Conservation (phyloP, 2,888 invertebrate genomes). For the Meliscaeva auricollis region DNA sequence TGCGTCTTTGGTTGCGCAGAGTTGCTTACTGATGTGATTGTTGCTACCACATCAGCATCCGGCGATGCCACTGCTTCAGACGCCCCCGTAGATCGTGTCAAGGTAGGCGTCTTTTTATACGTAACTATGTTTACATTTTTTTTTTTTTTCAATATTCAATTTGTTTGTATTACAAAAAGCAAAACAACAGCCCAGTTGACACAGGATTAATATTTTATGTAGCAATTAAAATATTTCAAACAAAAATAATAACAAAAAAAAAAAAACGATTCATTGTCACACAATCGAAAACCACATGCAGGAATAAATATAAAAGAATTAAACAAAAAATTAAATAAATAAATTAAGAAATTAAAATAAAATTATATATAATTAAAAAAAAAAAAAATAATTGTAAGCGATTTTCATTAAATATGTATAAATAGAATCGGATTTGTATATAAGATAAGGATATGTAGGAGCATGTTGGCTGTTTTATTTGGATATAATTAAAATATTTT, state of each 20-base stretch:
- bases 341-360: conserved; percentile 43
- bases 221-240: conserved; percentile 63
- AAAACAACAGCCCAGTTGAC: conserved; percentile 75
- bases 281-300: conserved; percentile 63
- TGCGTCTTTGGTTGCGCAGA: conserved; percentile 47
- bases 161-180: conserved; percentile 52
- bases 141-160: conserved; percentile 56
- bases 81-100: conserved; percentile 75
- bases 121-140: conserved; percentile 87
- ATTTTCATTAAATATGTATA: conserved; percentile 7
- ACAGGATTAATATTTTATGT: conserved; percentile 49
- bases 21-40: conserved; percentile 62
- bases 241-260: conserved; percentile 35
- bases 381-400: conserved; percentile 17
- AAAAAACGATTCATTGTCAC: conserved; percentile 79
- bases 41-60: conserved; percentile 46
- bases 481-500: conserved; percentile 6
- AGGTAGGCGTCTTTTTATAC: conserved; percentile 89
- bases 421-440: neutral
- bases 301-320: conserved; percentile 39
- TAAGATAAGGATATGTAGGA: conserved; percentile 3
- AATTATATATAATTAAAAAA: conserved; percentile 40
- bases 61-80: conserved; percentile 73
- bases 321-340: conserved; percentile 34
- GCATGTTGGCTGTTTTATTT: conserved; percentile 35